These are phyloP conservation scores for Phaedon cochleariae DNA, from an alignment of 2,888 invertebrate genomes.

Conservation along the genomic window DNA sequence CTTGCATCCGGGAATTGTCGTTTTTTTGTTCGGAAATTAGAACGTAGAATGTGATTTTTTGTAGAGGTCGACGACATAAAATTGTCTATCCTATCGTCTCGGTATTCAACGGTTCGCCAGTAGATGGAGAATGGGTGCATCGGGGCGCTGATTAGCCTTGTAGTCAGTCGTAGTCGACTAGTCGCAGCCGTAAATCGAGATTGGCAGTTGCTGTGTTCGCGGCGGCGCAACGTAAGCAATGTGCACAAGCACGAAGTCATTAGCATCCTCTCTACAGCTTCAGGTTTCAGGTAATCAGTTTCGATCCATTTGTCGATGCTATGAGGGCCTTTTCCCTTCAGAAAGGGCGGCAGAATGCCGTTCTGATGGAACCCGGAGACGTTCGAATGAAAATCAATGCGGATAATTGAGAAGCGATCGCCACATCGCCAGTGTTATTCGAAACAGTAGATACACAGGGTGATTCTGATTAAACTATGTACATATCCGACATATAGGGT, in stretches of 20 bases:
- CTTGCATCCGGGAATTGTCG: too few species aligned
- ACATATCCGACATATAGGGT: too few species aligned
- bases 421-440: too few species aligned
- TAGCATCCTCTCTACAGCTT: constrained; percentile 41
- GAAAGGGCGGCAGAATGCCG: neutral
- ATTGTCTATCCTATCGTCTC: too few species aligned
- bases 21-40: too few species aligned
- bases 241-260: constrained; percentile 35
- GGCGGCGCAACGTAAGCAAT: constrained; percentile 34
- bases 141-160: neutral
- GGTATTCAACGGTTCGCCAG: too few species aligned
- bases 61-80: too few species aligned
- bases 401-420: too few species aligned
- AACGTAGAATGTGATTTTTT: too few species aligned
- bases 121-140: neutral
- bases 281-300: constrained; percentile 43
- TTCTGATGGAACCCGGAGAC: neutral
- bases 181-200: neutral
- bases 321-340: neutral
- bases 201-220: constrained; percentile 1
- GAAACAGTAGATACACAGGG: too few species aligned
- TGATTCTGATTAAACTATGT: too few species aligned
- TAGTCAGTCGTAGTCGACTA: neutral
- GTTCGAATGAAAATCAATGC: neutral
- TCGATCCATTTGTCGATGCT: constrained; percentile 37